Base-by-base conservation (phyloP, 2,888 invertebrate species). In the Ametastegia equiseti region DNA sequence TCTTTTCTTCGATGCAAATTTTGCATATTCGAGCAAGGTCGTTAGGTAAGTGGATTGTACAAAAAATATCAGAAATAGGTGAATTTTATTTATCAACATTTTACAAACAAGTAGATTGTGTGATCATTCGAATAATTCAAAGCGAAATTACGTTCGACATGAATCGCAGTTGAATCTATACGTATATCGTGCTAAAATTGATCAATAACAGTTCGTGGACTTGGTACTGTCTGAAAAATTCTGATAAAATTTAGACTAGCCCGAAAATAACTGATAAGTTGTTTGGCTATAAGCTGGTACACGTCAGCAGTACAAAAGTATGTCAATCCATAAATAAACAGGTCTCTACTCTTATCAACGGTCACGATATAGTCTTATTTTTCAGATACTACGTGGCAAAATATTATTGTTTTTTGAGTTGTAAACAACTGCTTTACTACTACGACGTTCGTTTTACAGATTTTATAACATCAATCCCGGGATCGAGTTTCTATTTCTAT, bases 371-470 rank as follows among this genome's bases (percentile, higher is more conserved):
- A n/a, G n/a, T 15, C 15, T 15, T 71, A 45, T 71, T 71, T 71
- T 47, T 15, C 15, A 71, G 45, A 71, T 39, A 19, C 30, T 47
- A 30, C 15, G 23, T 13, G 1, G 47, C 2, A 13, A 30, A 30
- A 45, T 71, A 71, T 71, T 33, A 39, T 11, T 39, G 1, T 7
- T 23, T 45, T 71, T 27, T 6, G 9, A 71, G 13, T 71, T 47
- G 71, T 71, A 45, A 71, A 71, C 71, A 47, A 30, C 47, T 71
- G n/a, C n/a, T n/a, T n/a, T n/a, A n/a, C 30, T 54, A 27, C 1
- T 30, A 11, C 71, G 15, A 47, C n/a, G 19, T 36, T 39, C n/a
- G n/a, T n/a, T n/a, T n/a, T n/a, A n/a, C n/a, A n/a, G n/a, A n/a
- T n/a, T n/a, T n/a, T n/a, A n/a, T n/a, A n/a, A n/a, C n/a, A n/a